Evolutionary conservation across 1,140 invertebrate species (phyloP), one percentile per base, ranked within the genome.

Genomic region (Gonatopus flavifemur): DNA sequence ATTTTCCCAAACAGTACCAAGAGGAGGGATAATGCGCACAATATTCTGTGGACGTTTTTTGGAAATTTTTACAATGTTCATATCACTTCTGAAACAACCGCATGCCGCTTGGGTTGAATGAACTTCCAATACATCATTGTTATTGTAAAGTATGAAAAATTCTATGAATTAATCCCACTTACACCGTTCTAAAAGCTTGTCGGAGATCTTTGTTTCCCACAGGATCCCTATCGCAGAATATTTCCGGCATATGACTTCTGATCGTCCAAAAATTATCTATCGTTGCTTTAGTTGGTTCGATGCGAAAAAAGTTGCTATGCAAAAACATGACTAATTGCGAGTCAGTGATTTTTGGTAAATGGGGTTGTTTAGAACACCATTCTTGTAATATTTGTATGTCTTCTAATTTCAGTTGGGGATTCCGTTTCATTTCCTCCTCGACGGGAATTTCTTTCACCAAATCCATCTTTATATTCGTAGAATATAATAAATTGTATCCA

Each of bases 261-360:
- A 82, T 62, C 0, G 81, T 82, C 65, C 83, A 84, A 66, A 83
- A 84, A 24, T 68, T 71, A 50, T 84, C 82, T 12, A 84, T 82
- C 5, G 81, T 80, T 22, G 77, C 76, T 61, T 83, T 82, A 6
- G 82, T 80, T 47, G 80, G 79, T 38, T 83, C 82, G n/a, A 79
- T 68, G 31, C 80, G 78, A 65, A 78, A 83, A 59, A 82, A 82
- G 61, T 81, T 81, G 32, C 81, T 81, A 64, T 83, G 81, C 1
- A 84, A 70, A 59, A 84, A 84, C 24, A 84, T 69, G 36, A 76
- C 70, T 28, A 84, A 60, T 59, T 78, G 82, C 49, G 83, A 81
- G 45, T 84, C 82, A 1, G 78, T 79, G 5, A 83, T 79, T 51
- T 80, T 67, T 2, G 82, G 82, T 45, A 83, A 61, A 62, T 83